Percentiles rank a stretch among this genome's conserved stretches.
phyloP scores from a whole-genome alignment of 2,888 invertebrate species.

The Lingula anatina region DNA sequence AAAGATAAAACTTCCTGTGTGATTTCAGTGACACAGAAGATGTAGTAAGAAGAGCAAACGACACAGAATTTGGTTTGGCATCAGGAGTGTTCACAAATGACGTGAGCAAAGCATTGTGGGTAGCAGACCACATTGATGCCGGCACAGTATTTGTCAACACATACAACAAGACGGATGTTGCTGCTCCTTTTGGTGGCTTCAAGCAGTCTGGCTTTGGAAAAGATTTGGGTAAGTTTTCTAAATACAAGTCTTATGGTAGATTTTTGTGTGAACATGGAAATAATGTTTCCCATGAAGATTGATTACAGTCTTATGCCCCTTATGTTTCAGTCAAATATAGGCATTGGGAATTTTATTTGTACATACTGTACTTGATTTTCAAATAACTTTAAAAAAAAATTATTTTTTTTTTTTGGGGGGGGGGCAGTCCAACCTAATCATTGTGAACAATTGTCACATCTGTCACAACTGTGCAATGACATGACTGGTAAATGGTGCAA shows the following conservation, averaged over 20 bases:
- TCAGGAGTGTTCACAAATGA: slow-evolving; percentile 91
- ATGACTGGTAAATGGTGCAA: too few relatives aligned
- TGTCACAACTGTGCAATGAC: too few relatives aligned
- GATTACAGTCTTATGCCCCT: too few relatives aligned
- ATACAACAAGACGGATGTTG: slow-evolving; percentile 97
- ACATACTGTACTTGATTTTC: too few relatives aligned
- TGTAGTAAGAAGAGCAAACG: slow-evolving; percentile 80
- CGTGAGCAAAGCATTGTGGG: slow-evolving; percentile 71
- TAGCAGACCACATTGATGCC: slow-evolving; percentile 84
- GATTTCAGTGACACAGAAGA: slow-evolving; percentile 74
- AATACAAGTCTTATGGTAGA: too few relatives aligned
- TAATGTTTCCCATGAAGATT: background rate
- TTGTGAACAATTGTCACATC: too few relatives aligned
- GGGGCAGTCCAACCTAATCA: too few relatives aligned
- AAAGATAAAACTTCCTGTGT: too few relatives aligned
- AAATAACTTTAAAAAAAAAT: too few relatives aligned
- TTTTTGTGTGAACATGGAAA: background rate
- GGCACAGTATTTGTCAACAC: slow-evolving; percentile 97
- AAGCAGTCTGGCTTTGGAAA: slow-evolving; percentile 97
- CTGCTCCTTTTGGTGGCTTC: slow-evolving; percentile 95
- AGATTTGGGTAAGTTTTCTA: slow-evolving; percentile 65
- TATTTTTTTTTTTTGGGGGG: too few relatives aligned
- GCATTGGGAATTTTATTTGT: too few relatives aligned
- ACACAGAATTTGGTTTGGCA: slow-evolving; percentile 88
- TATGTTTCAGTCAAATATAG: too few relatives aligned